phyloP scores from a whole-genome alignment of 2,797 vertebrate species.

The Danio jaintianensis region DNA sequence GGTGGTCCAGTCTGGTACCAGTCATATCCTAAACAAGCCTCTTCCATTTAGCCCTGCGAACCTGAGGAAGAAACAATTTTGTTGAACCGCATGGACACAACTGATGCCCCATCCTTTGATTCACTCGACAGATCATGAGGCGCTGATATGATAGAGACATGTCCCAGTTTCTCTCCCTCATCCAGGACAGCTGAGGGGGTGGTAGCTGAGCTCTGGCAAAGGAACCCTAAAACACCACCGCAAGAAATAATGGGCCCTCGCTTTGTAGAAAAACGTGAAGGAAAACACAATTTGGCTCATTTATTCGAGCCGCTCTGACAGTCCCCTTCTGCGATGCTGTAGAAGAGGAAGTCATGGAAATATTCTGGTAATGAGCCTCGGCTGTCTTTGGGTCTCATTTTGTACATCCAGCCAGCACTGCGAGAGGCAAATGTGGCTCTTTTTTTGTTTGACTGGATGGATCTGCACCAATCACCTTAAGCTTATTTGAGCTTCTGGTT shows the following conservation, averaged over 20 bases:
- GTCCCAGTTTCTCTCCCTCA: constrained; percentile 13
- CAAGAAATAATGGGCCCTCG: constrained; percentile 40
- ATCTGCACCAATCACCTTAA: constrained; percentile 11
- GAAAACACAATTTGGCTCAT: constrained; percentile 29
- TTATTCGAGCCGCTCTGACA: constrained; percentile 45
- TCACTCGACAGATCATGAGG: constrained; percentile 44
- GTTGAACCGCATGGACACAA: constrained; percentile 44
- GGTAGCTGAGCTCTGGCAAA: constrained; percentile 29
- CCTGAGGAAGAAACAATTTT: constrained; percentile 54
- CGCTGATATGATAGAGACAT: constrained; percentile 48
- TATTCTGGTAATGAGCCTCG: constrained; percentile 78
- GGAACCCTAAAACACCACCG: constrained; percentile 8
- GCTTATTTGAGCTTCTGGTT: constrained; percentile 3
- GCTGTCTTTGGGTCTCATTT: constrained; percentile 74
- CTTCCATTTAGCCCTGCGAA: constrained; percentile 35
- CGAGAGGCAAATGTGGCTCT: constrained; percentile 20
- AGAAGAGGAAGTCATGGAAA: constrained; percentile 45
- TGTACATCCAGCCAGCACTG: constrained; percentile 37
- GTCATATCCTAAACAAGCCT: constrained; percentile 48
- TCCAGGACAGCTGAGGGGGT: constrained; percentile 8
- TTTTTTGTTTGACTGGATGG: constrained; percentile 19
- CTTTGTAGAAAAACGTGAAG: constrained; percentile 21
- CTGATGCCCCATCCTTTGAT: constrained; percentile 40
- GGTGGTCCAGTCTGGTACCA: constrained; percentile 56
- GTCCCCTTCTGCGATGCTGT: constrained; percentile 27